A percentile compares a stretch with the other conserved stretches of the same genome.
phyloP scores from a whole-genome alignment of 2,888 invertebrate genomes.

The Mimachlamys varia region DNA sequence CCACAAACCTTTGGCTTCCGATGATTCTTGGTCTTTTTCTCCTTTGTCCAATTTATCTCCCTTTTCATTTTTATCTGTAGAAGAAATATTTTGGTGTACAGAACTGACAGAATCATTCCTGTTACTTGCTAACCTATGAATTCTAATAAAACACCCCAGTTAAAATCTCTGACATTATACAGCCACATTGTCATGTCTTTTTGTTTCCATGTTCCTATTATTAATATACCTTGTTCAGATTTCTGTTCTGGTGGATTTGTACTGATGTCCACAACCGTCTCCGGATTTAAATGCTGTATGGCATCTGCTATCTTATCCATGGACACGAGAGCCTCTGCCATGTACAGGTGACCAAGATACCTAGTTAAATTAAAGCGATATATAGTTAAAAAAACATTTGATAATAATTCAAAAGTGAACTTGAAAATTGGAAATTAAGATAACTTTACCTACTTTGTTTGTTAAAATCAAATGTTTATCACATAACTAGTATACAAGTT shows the following conservation, averaged over 20 bases:
- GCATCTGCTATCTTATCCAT: slow-evolving; percentile 92
- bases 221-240: slow-evolving; percentile 66
- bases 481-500: not conserved
- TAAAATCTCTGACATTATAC: no score
- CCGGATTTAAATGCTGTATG: slow-evolving; percentile 89
- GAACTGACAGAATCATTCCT: no score
- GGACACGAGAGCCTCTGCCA: slow-evolving; percentile 93
- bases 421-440: no score
- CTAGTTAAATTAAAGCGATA: slow-evolving; percentile 57
- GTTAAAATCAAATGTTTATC: not conserved
- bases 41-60: slow-evolving; percentile 65
- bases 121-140: no score
- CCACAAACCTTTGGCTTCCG: slow-evolving; percentile 63
- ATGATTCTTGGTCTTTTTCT: slow-evolving; percentile 67
- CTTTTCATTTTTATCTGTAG: slow-evolving; percentile 64
- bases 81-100: not conserved
- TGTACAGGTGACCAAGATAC: slow-evolving; percentile 91
- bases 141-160: no score
- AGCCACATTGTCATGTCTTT: no score
- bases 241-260: slow-evolving; percentile 73
- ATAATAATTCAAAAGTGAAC: no score
- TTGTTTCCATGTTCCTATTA: no score
- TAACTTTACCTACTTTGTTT: not conserved
- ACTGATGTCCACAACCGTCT: slow-evolving; percentile 77
- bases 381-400: not conserved